Percentiles rank a stretch among this genome's conserved stretches.
Conservation (phyloP, 2,797 vertebrate genomes). For the Masticophis lateralis region DNA sequence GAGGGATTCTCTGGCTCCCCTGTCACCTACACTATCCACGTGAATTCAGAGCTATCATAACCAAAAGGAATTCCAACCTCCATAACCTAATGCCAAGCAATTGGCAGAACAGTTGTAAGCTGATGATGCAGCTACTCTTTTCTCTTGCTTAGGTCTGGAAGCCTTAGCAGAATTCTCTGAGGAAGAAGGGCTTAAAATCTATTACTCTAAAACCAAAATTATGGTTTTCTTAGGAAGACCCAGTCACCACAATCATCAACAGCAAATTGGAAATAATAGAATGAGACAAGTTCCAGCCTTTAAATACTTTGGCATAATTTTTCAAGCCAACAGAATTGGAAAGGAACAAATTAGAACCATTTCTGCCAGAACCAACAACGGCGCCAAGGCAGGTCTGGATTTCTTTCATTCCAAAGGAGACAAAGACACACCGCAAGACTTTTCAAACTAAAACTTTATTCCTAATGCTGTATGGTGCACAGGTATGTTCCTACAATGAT, state of each 20-base stretch:
- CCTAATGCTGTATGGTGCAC: neutral
- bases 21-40: neutral
- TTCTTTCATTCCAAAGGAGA: neutral
- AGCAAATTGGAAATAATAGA: neutral
- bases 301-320: neutral
- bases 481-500: neutral
- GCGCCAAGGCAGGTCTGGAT: neutral
- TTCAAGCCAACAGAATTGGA: neutral
- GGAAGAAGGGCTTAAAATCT: neutral
- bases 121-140: neutral
- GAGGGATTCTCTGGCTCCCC: neutral
- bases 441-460: neutral
- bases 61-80: neutral
- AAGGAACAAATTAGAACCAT: neutral
- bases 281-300: neutral
- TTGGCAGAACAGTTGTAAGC: neutral
- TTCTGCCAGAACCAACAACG: neutral
- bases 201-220: neutral
- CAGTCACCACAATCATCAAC: neutral
- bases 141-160: neutral
- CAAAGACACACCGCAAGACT: neutral
- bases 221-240: neutral
- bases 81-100: neutral
- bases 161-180: neutral
- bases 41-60: neutral